A percentile compares a stretch with the other conserved stretches of the same genome.
phyloP scores from a whole-genome alignment of 1,140 invertebrate genomes.

The Diabrotica virgifera region DNA sequence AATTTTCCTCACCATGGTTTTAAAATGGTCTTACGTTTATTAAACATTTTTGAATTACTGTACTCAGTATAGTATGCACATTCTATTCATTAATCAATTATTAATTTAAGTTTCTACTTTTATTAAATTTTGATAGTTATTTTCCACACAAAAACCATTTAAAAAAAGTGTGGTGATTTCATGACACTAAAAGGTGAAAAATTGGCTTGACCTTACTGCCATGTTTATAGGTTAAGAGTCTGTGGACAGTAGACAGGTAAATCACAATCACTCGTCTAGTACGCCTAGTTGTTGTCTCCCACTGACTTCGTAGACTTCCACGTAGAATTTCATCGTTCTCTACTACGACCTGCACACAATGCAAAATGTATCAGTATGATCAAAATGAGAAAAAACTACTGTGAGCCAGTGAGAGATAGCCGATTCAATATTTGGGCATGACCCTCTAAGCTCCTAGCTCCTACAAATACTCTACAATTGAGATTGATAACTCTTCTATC shows the following conservation, averaged over 20 bases:
- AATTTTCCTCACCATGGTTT: no score
- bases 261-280: conserved; percentile 39
- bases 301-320: conserved; percentile 42
- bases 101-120: no score
- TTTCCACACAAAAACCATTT: background rate
- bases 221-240: conserved; percentile 49
- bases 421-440: conserved; percentile 35
- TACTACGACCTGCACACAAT: conserved; percentile 14
- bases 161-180: background rate
- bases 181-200: conserved; percentile 17
- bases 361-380: conserved; percentile 7
- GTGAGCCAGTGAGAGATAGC: conserved; percentile 44
- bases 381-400: conserved; percentile 25
- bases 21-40: no score
- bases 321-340: conserved; percentile 39
- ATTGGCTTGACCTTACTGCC: conserved; percentile 45
- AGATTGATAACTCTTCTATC: conserved; percentile 34
- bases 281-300: conserved; percentile 40
- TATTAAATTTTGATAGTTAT: background rate
- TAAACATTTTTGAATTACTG: no score
- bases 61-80: no score
- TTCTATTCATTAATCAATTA: no score
- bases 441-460: conserved; percentile 32
- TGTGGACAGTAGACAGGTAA: conserved; percentile 48
- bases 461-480: conserved; percentile 34